These are phyloP conservation scores for Cyprinella venusta DNA, from an alignment of 2,797 vertebrate species.

Conservation along the genomic window DNA sequence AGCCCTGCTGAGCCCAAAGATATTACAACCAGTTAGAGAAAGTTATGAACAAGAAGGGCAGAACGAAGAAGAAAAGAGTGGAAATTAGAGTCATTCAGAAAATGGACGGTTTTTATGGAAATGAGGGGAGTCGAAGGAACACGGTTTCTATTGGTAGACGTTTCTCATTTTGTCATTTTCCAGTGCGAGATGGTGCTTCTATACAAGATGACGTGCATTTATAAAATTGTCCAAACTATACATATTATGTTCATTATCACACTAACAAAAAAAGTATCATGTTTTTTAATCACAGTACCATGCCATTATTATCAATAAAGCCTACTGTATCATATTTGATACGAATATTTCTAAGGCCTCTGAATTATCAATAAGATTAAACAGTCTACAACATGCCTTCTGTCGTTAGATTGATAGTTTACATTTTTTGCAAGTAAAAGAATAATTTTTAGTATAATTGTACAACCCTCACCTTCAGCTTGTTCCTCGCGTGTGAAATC, in stretches of 20 bases:
- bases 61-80: background rate
- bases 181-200: background rate
- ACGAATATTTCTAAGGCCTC: background rate
- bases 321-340: background rate
- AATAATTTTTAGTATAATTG: background rate
- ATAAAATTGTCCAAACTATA: background rate
- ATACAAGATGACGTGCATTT: background rate
- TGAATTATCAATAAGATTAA: background rate
- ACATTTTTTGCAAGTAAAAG: background rate
- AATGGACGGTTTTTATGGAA: conserved; percentile 54
- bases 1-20: conserved; percentile 65
- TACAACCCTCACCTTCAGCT: too few species aligned
- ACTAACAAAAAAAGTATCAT: background rate
- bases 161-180: conserved; percentile 22
- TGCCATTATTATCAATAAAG: background rate
- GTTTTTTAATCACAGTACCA: background rate
- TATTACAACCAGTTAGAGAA: conserved; percentile 64
- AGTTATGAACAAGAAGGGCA: conserved; percentile 48
- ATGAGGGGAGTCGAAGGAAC: conserved; percentile 33
- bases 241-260: background rate
- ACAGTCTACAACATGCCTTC: background rate
- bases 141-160: conserved; percentile 45
- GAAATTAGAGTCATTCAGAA: conserved; percentile 65
- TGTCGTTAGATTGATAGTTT: background rate
- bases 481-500: background rate